Conservation (phyloP, 2,888 invertebrate genomes). For the Dryadula phaetusa region DNA sequence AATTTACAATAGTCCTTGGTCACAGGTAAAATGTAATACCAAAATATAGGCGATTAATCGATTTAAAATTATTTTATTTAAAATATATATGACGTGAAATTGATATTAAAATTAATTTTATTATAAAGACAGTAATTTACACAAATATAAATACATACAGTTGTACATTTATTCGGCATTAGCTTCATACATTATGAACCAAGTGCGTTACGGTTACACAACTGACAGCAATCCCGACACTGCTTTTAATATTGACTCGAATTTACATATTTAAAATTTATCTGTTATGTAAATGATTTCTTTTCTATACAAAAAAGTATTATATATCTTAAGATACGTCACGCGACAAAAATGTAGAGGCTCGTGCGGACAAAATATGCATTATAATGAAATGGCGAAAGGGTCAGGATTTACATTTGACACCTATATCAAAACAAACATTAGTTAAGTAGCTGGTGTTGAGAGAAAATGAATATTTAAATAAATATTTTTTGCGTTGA, state of each 20-base stretch:
- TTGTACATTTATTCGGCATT: background rate
- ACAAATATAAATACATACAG: background rate
- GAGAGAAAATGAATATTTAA: background rate
- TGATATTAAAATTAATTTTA: too few species aligned
- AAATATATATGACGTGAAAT: too few species aligned
- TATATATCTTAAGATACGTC: conserved; percentile 23
- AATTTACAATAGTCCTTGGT: too few species aligned
- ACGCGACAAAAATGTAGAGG: conserved; percentile 38
- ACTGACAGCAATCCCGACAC: background rate
- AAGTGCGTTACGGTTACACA: conserved; percentile 4
- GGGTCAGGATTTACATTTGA: conserved; percentile 51
- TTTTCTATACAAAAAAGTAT: conserved; percentile 27
- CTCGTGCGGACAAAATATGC: conserved; percentile 52
- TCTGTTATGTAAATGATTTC: conserved; percentile 34
- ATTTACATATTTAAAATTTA: conserved; percentile 29
- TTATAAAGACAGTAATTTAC: too few species aligned
- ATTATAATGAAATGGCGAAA: conserved; percentile 48
- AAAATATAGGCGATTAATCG: too few species aligned
- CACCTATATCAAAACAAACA: conserved; percentile 35
- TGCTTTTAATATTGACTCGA: conserved; percentile 16
- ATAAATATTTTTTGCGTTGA: background rate
- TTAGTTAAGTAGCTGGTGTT: conserved; percentile 19
- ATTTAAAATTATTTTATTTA: too few species aligned
- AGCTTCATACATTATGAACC: background rate
- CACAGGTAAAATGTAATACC: too few species aligned